Evolutionary conservation across 2,888 invertebrate genomes (phyloP).

Genomic region (Aphodius granarius): DNA sequence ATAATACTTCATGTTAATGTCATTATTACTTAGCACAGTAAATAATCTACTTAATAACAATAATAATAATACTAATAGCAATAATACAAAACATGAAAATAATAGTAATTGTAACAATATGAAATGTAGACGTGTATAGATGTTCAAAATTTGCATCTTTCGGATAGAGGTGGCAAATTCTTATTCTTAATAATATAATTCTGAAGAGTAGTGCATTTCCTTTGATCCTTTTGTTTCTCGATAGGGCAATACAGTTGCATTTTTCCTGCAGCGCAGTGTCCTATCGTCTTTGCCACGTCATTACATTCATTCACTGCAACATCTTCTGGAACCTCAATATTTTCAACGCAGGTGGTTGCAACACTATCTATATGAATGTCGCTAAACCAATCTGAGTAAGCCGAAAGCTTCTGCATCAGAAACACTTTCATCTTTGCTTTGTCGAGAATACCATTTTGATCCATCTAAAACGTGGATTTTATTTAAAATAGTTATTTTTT

Average conservation of each 20-base stretch:
- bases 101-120: background rate
- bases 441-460: conserved; percentile 3
- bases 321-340: background rate
- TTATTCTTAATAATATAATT: conserved; percentile 43
- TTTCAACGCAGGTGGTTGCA: background rate
- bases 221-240: conserved; percentile 48
- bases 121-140: background rate
- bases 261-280: conserved; percentile 50
- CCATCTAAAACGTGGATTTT: background rate
- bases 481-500: background rate
- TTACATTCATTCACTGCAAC: conserved; percentile 9
- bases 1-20: too few relatives aligned
- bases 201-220: conserved; percentile 45
- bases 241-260: conserved; percentile 51
- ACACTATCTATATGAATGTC: background rate
- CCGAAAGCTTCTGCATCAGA: background rate
- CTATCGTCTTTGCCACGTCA: conserved; percentile 29
- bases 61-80: background rate
- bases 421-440: background rate
- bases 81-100: background rate
- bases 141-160: background rate
- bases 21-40: too few relatives aligned
- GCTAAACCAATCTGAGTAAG: background rate
- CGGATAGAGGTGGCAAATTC: conserved; percentile 10
- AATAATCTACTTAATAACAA: too few relatives aligned